Base-by-base conservation (phyloP, 2,888 invertebrate genomes). In the Oligia fasciuncula region DNA sequence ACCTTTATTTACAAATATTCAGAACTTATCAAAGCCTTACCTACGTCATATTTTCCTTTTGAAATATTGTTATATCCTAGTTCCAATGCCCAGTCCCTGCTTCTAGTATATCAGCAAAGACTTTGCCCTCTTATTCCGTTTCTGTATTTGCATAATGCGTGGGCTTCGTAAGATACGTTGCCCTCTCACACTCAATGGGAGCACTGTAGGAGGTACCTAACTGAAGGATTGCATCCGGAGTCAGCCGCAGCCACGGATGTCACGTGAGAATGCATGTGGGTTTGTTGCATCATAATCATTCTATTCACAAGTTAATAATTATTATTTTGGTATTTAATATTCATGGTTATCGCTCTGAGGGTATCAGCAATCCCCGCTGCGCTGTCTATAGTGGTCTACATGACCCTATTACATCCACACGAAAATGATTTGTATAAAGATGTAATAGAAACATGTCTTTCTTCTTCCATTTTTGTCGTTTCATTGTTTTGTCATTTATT, bases 401-500 rank as follows among this genome's bases (percentile, higher is more conserved):
- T 13, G 35, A 9, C 1, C 17, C 75, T 60, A 3, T 3, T 35
- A n/a, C 49, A 49, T 49, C 6, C 17, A n/a, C 35, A 19, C 11
- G 6, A 35, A 68, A 49, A 11, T 11, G 0, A 73, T 5, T 23
- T 23, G 4, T 35, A 49, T 49, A 68, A 68, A n/a, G 13, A 49
- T 17, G 11, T 23, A 35, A 29, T 17, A 46, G 11, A 13, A 46
- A 29, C 73, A 54, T 11, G 8, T 14, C 0, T 40, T 35, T 23
- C 8, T 1, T 57, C 60, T 74, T 43, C 17, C n/a, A 5, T 73
- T 43, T 65, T 1, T 4, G 9, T 72, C 40, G 1, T 43, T 78
- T 54, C 77, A 62, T 65, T 67, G 57, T 79, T 78, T 63, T 63
- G 51, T 35, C 51, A 65, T 65, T 54, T 57, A 60, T 72, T 40